phyloP scores from a whole-genome alignment of 1,140 invertebrate species.

The Drosophila ironensis region DNA sequence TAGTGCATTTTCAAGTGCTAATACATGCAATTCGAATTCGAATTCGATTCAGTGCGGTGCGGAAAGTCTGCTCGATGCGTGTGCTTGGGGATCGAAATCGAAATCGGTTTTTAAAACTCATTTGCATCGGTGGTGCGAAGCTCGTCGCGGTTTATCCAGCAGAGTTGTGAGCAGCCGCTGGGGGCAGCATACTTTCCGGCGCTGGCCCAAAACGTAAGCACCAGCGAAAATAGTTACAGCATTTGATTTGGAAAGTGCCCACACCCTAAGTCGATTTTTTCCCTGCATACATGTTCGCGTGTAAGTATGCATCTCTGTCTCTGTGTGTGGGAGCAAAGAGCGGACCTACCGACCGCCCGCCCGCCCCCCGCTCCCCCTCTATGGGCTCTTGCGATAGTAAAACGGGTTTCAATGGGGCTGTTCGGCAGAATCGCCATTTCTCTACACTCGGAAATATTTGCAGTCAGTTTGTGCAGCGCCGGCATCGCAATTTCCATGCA shows the following conservation, averaged over 20 bases:
- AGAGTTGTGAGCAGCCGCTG: slow-evolving; percentile 35
- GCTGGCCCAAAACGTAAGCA: slow-evolving; percentile 54
- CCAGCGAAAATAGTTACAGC: slow-evolving; percentile 20
- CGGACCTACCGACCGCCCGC: no score
- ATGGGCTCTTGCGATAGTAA: slow-evolving; percentile 38
- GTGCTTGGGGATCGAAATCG: no score
- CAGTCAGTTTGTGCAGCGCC: slow-evolving; percentile 66
- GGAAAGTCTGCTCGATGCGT: slow-evolving; percentile 34
- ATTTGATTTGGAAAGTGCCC: slow-evolving; percentile 52
- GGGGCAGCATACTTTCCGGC: slow-evolving; percentile 47
- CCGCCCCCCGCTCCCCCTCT: not conserved
- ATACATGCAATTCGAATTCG: no score
- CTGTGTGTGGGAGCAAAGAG: slow-evolving; percentile 14
- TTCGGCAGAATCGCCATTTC: slow-evolving; percentile 58
- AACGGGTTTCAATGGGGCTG: slow-evolving; percentile 65
- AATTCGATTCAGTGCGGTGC: no score
- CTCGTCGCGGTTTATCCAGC: no score
- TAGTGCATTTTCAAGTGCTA: no score
- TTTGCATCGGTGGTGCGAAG: slow-evolving; percentile 62
- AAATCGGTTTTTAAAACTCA: slow-evolving; percentile 58
- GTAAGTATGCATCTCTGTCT: not conserved
- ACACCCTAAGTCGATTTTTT: slow-evolving; percentile 78
- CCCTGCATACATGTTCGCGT: slow-evolving; percentile 33
- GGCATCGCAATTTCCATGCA: slow-evolving; percentile 56
- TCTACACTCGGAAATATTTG: slow-evolving; percentile 65